Conservation (phyloP, 2,888 invertebrate genomes). For the Nudaria mundana region DNA sequence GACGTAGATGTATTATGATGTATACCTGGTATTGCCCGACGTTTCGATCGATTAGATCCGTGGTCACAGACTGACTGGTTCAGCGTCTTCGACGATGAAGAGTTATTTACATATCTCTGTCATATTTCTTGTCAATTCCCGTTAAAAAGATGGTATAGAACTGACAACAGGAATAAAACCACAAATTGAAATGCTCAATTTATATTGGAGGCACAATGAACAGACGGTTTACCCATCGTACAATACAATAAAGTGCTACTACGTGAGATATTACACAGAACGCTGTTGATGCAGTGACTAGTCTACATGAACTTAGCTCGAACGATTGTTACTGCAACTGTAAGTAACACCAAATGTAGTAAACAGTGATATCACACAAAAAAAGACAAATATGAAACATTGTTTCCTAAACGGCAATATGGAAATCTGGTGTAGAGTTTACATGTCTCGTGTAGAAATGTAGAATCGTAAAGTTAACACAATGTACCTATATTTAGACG, state of each 20-base stretch:
- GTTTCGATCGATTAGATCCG: no score
- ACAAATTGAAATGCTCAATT: conserved; percentile 51
- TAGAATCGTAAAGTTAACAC: no score
- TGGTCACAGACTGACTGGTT: no score
- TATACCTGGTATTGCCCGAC: no score
- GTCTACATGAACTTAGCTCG: conserved; percentile 28
- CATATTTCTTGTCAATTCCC: no score
- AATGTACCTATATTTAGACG: background rate
- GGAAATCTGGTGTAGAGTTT: no score
- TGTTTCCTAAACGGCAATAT: background rate
- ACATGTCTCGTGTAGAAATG: no score
- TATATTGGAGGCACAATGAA: conserved; percentile 75
- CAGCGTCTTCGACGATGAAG: no score
- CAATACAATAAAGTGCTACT: conserved; percentile 37
- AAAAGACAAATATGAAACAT: background rate
- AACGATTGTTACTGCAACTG: background rate
- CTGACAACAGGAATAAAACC: background rate
- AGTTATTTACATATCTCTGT: no score
- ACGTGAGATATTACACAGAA: conserved; percentile 37
- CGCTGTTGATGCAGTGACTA: conserved; percentile 62
- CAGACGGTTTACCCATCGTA: conserved; percentile 47
- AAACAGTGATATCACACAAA: conserved; percentile 1
- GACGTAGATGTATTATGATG: no score
- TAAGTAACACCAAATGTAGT: background rate
- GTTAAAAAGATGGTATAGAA: no score